Base-by-base conservation (phyloP, 2,888 invertebrate species). In the Ornithoptera alexandrae region DNA sequence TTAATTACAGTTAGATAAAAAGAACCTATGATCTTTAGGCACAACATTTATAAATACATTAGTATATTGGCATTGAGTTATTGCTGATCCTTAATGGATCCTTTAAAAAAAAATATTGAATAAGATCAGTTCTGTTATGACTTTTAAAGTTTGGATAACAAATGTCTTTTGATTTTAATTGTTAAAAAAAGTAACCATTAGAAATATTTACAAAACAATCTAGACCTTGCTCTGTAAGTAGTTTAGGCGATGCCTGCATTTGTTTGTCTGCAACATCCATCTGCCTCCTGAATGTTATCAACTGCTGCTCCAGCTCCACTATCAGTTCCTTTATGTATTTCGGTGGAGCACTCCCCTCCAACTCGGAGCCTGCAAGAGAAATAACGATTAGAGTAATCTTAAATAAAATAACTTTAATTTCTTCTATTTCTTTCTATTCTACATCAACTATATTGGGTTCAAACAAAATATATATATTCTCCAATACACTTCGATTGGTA, bases 211-310 rank as follows among this genome's bases (percentile, higher is more conserved):
- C 39, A 39, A 10, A 39, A 39, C 10, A 39, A 10, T 8, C 39
- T 17, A n/a, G n/a, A 91, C 93, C 93, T 85, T 92, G 91, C 79
- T 93, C 93, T 18, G 90, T 88, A 7, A 92, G 86, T 15, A 91
- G 76, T 78, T 88, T 90, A 0, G 92, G 90, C 15, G 88, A 83
- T 0, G 90, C 84, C 70, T 91, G 91, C 88, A 93, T 89, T 74
- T 92, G 92, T 71, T 90, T 91, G 74, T 91, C 92, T 0, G 92
- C 93, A 0, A 88, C 88, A 65, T 92, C 93, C 89, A 93, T 90
- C 73, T 92, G 92, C 18, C 89, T 74, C 0, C 89, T 81, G 81
- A 93, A 90, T 1, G 84, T 84, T 57, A 89, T 85, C 30, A 92
- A 78, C 70, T 89, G 89, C 64, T 88, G 89, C 68, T 92, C 93